Base-by-base conservation (phyloP, 2,797 vertebrate species). In the Sebastes matsubarae region DNA sequence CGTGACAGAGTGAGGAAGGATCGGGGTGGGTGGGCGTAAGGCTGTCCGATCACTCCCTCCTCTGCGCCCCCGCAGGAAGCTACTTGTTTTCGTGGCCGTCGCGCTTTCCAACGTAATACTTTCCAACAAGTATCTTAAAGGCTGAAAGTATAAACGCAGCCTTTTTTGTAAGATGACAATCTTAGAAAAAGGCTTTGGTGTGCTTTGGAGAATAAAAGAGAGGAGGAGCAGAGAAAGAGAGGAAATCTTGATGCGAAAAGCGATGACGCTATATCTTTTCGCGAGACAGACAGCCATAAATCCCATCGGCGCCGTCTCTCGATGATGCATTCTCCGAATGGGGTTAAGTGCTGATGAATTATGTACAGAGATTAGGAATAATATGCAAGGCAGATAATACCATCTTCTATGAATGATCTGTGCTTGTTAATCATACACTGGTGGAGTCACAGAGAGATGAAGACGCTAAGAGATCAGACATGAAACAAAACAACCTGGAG, bases 261-360 rank as follows among this genome's bases (percentile, higher is more conserved):
- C 24, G 29, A 27, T 13, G 69, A 67, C 34, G 29, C 38, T 72
- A 76, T 69, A 16, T 25, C 63, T 71, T 83, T 83, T 54, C 64
- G 52, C 20, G 34, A 83, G 67, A 77, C 2, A 68, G 77, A 68
- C 79, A 60, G 61, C 77, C 75, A 25, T 74, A 64, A 86, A 81
- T 85, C 85, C 77, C 29, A 52, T 24, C 10, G 58, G 68, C 30
- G 4, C 65, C 61, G 0, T 81, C 75, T 79, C 75, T 52, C 12
- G 0, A 50, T 72, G 81, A 73, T 68, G 72, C 61, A 13, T 78
- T 68, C 61, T 69, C 68, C 80, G 42, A 82, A 76, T 24, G 29
- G 20, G 64, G 68, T 88, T 87, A 79, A 91, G 78, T 77, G 29
- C 79, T 80, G 63, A 84, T 83, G 79, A 92, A 87, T 81, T 75